phyloP scores from a whole-genome alignment of 2,113 vertebrate genomes.

The Blennius ocellaris region DNA sequence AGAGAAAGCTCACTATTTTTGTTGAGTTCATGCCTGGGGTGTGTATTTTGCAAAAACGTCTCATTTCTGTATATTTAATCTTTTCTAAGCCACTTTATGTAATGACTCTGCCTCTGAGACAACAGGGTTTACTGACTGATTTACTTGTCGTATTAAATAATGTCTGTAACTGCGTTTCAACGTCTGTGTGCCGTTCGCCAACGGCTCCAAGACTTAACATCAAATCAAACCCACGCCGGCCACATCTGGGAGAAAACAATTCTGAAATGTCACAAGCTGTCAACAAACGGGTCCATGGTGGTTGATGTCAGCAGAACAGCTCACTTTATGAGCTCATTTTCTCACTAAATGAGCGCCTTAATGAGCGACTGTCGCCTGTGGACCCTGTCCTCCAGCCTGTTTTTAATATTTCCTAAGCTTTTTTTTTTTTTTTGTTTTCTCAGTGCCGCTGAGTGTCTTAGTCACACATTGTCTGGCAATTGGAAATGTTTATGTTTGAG shows the following conservation, averaged over 20 bases:
- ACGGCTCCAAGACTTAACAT: no score
- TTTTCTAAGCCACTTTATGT: no score
- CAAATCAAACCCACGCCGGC: constrained; percentile 28
- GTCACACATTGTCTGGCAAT: constrained; percentile 78
- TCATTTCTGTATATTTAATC: no score
- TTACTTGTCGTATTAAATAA: neutral
- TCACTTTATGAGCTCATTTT: constrained; percentile 75
- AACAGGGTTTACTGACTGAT: neutral
- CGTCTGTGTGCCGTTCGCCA: no score
- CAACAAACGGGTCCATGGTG: constrained; percentile 43
- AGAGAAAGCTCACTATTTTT: constrained; percentile 91
- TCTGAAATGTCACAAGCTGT: constrained; percentile 64
- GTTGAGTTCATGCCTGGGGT: constrained; percentile 96
- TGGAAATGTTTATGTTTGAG: constrained; percentile 71
- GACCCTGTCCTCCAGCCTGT: constrained; percentile 45
- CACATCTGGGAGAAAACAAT: constrained; percentile 51
- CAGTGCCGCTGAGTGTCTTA: constrained; percentile 63
- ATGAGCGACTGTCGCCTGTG: constrained; percentile 65
- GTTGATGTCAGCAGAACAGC: constrained; percentile 65
- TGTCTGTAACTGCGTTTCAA: no score
- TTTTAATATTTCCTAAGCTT: constrained; percentile 54
- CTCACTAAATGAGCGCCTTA: constrained; percentile 68
- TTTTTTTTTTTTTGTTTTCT: constrained; percentile 34
- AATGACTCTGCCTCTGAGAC: no score
- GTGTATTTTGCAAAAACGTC: constrained; percentile 45